Conservation (phyloP, 2,888 invertebrate genomes). For the Gymnocheta viridis region DNA sequence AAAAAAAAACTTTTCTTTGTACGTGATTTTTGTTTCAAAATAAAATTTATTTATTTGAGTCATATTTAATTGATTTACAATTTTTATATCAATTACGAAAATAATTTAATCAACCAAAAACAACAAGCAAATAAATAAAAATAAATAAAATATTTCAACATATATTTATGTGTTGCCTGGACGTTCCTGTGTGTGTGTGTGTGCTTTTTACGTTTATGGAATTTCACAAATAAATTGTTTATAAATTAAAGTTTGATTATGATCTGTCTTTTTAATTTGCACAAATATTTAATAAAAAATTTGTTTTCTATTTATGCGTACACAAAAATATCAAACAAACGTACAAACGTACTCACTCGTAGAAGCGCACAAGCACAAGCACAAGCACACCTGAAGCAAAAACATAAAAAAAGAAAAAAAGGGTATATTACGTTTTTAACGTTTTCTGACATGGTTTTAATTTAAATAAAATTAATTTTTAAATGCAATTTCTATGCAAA, state of each 20-base stretch:
- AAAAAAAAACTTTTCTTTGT: neutral
- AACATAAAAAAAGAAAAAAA: too few relatives aligned
- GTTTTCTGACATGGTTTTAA: slow-evolving; percentile 43
- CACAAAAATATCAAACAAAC: neutral
- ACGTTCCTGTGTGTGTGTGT: neutral
- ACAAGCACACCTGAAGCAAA: slow-evolving; percentile 4
- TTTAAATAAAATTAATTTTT: slow-evolving; percentile 70
- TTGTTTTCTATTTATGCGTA: slow-evolving; percentile 31
- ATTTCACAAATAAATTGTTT: slow-evolving; percentile 49
- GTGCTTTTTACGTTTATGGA: neutral
- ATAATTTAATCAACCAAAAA: slow-evolving; percentile 50
- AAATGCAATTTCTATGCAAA: slow-evolving; percentile 69
- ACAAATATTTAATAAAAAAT: slow-evolving; percentile 65
- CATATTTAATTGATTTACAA: slow-evolving; percentile 52
- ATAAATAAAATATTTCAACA: slow-evolving; percentile 15
- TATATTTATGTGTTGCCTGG: neutral
- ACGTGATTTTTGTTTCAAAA: neutral
- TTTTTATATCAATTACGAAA: slow-evolving; percentile 54
- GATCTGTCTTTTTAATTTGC: slow-evolving; percentile 66
- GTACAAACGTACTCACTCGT: neutral
- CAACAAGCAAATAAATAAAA: slow-evolving; percentile 3
- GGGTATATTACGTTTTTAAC: slow-evolving; percentile 16
- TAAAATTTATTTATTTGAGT: slow-evolving; percentile 22
- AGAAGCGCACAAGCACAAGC: too few relatives aligned
- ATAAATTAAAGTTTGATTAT: slow-evolving; percentile 67